Percentiles rank a stretch among this genome's conserved stretches.
phyloP scores from a whole-genome alignment of 53 echinoderm and acorn worm species.

The Crossaster papposus region DNA sequence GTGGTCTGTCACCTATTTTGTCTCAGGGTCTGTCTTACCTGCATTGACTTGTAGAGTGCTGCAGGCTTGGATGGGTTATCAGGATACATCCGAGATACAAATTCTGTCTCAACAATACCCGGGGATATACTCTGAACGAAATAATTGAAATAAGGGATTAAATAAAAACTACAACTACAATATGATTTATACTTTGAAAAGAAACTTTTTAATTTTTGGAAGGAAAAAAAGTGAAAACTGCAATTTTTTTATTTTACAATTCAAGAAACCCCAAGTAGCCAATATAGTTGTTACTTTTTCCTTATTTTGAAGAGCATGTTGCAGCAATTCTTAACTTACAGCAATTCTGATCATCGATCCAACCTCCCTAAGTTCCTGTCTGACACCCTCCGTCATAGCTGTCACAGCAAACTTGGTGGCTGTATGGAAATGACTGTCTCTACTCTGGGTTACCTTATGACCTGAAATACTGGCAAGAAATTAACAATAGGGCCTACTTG shows the following conservation, averaged over 20 bases:
- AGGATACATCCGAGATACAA: conserved; percentile 53
- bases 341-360: conserved; percentile 64
- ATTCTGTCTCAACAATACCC: conserved; percentile 51
- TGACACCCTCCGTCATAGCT: conserved; percentile 60
- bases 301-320: not conserved
- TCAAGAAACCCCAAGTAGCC: too few relatives aligned
- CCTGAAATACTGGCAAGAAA: conserved; percentile 30
- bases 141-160: not conserved
- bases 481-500: not conserved
- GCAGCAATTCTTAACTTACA: conserved; percentile 30
- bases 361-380: conserved; percentile 62
- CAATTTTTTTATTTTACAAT: too few relatives aligned
- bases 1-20: not conserved
- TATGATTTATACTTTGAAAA: not conserved
- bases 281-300: not conserved
- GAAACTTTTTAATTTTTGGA: too few relatives aligned
- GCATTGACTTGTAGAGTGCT: conserved; percentile 42
- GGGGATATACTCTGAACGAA: conserved; percentile 48
- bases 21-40: conserved; percentile 12
- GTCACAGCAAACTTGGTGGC: conserved; percentile 56
- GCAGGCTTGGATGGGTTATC: conserved; percentile 41
- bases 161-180: not conserved
- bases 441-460: conserved; percentile 45
- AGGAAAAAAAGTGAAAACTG: too few relatives aligned
- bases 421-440: conserved; percentile 44